Evolutionary conservation across 2,113 vertebrate genomes (phyloP).

Genomic region (Hemicordylus capensis): DNA sequence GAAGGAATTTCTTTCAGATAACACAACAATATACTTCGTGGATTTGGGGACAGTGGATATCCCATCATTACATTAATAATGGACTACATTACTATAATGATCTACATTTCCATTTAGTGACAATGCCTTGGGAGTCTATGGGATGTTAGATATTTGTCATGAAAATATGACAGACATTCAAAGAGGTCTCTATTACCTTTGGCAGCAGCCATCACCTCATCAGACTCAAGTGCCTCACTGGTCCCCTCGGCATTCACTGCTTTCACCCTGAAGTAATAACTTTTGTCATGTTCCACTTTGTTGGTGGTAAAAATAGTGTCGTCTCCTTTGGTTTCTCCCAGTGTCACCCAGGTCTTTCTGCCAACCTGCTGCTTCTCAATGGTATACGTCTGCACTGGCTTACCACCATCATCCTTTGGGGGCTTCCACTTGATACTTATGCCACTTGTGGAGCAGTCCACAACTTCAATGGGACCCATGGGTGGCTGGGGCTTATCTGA

Average conservation of each 20-base stretch:
- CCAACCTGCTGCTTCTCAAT: constrained; percentile 81
- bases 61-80: too few relatives aligned
- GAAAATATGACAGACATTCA: background rate
- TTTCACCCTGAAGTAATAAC: constrained; percentile 84
- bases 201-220: constrained; percentile 79
- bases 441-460: constrained; percentile 69
- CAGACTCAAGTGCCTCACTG: constrained; percentile 80
- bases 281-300: constrained; percentile 79
- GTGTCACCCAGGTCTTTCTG: constrained; percentile 77
- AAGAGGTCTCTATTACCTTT: constrained; percentile 75
- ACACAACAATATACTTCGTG: too few relatives aligned
- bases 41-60: too few relatives aligned
- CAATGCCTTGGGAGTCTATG: background rate
- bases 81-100: too few relatives aligned
- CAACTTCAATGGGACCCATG: constrained; percentile 81
- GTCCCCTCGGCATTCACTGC: constrained; percentile 82
- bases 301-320: constrained; percentile 76
- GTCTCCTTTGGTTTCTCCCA: constrained; percentile 76
- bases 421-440: constrained; percentile 83
- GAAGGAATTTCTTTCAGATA: too few relatives aligned
- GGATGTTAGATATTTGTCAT: background rate
- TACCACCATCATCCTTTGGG: constrained; percentile 83
- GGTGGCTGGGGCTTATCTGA: constrained; percentile 83
- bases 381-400: constrained; percentile 76
- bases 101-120: background rate